phyloP scores from a whole-genome alignment of 2,113 vertebrate species.

The Glaucomys volans region DNA sequence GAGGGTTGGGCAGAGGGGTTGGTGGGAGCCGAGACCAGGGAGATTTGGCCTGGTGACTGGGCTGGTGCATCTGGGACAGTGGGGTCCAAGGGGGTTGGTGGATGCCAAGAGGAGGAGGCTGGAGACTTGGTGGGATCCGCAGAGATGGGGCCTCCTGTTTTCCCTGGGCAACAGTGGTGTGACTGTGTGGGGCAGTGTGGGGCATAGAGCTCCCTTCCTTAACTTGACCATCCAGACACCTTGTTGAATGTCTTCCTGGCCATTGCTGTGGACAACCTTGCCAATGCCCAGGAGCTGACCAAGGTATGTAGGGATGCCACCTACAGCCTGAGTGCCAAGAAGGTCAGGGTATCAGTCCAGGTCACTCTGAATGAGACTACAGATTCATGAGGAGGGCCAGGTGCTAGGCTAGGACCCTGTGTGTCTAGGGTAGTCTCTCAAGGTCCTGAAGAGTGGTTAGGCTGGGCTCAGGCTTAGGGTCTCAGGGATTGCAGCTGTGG shows the following conservation, averaged over 20 bases:
- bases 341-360: fast-evolving
- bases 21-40: neutral
- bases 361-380: no score
- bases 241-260: slow-evolving; percentile 97
- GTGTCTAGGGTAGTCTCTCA: neutral
- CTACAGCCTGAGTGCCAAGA: neutral
- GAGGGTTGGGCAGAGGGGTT: neutral
- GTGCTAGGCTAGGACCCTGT: fast-evolving
- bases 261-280: slow-evolving; percentile 97
- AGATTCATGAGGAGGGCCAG: neutral
- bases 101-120: neutral
- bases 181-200: fast-evolving
- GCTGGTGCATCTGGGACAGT: neutral
- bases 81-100: neutral
- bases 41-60: fast-evolving
- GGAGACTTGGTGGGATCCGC: neutral
- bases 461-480: no score
- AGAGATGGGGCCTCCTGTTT: fast-evolving
- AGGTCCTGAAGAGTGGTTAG: no score
- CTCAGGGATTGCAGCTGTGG: neutral
- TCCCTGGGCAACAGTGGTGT: neutral
- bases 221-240: slow-evolving; percentile 90
- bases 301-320: slow-evolving; percentile 86
- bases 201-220: slow-evolving; percentile 82
- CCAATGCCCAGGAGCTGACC: slow-evolving; percentile 97